A percentile compares a stretch with the other conserved stretches of the same genome.
Evolutionary conservation across 2,113 vertebrate species (phyloP).

Genomic region (Caloenas nicobarica): DNA sequence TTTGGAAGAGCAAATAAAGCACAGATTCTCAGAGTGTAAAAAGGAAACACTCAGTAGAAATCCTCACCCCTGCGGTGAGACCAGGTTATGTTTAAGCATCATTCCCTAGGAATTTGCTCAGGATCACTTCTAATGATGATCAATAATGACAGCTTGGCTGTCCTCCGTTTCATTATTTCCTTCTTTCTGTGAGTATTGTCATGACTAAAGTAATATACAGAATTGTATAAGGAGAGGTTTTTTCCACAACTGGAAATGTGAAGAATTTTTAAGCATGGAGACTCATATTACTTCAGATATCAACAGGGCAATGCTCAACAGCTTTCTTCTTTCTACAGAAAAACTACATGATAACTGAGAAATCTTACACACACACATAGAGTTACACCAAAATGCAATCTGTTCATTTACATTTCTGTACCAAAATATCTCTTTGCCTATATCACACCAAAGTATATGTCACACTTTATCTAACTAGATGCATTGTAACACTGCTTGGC

Average conservation of each 20-base stretch:
- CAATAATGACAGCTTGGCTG: neutral
- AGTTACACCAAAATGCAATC: neutral
- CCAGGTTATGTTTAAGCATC: neutral
- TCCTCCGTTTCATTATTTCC: neutral
- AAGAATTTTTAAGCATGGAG: neutral
- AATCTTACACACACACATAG: neutral
- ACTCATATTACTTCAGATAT: neutral
- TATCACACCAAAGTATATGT: neutral
- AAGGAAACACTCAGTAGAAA: neutral
- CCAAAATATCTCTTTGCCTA: neutral
- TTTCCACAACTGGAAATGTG: neutral
- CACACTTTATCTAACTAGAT: neutral
- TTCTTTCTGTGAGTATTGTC: neutral
- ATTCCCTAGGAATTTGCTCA: neutral
- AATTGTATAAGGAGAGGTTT: neutral
- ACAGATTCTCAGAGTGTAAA: neutral
- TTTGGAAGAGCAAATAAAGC: neutral
- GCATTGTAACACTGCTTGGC: neutral
- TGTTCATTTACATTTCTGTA: conserved; percentile 29
- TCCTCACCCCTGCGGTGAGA: neutral
- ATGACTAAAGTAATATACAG: neutral
- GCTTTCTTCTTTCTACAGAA: neutral
- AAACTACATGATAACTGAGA: neutral
- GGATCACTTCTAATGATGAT: neutral
- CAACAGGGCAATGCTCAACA: neutral